phyloP scores from a whole-genome alignment of 2,888 invertebrate species.

The Ochropleura plecta region DNA sequence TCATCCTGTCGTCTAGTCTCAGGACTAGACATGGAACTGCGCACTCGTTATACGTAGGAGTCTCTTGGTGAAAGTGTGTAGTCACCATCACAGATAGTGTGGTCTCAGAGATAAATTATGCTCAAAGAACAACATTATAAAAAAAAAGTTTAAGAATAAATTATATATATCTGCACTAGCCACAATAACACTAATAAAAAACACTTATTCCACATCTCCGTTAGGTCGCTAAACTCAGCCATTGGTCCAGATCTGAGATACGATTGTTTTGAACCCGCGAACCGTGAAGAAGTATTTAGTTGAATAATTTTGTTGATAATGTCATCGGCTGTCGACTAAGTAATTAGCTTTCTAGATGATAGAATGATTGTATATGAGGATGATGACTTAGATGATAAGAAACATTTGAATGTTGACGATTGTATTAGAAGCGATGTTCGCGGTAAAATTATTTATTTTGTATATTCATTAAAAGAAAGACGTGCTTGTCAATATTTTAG shows the following conservation, averaged over 20 bases:
- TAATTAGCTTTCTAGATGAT: slow-evolving; percentile 62
- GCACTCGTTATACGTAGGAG: not conserved
- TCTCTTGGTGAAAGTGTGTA: not conserved
- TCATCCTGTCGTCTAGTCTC: no score
- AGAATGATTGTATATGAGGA: slow-evolving; percentile 29
- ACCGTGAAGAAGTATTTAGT: slow-evolving; percentile 59
- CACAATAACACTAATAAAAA: no score
- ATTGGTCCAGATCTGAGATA: slow-evolving; percentile 60
- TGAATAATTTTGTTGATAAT: slow-evolving; percentile 69
- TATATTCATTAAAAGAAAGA: not conserved
- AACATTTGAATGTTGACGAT: not conserved
- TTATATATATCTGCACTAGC: slow-evolving; percentile 22
- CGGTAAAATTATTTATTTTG: not conserved
- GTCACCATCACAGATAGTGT: not conserved
- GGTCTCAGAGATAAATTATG: no score
- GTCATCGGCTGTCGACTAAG: slow-evolving; percentile 66
- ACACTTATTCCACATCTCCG: slow-evolving; percentile 33
- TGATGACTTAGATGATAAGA: slow-evolving; percentile 28
- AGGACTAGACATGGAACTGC: not conserved
- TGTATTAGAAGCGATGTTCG: not conserved
- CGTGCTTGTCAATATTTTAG: not conserved
- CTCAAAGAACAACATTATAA: no score
- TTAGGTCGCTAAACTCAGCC: slow-evolving; percentile 50
- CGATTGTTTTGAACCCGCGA: slow-evolving; percentile 59
- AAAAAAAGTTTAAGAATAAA: slow-evolving; percentile 1